phyloP scores from a whole-genome alignment of 2,797 vertebrate genomes.

The Myotis myotis region DNA sequence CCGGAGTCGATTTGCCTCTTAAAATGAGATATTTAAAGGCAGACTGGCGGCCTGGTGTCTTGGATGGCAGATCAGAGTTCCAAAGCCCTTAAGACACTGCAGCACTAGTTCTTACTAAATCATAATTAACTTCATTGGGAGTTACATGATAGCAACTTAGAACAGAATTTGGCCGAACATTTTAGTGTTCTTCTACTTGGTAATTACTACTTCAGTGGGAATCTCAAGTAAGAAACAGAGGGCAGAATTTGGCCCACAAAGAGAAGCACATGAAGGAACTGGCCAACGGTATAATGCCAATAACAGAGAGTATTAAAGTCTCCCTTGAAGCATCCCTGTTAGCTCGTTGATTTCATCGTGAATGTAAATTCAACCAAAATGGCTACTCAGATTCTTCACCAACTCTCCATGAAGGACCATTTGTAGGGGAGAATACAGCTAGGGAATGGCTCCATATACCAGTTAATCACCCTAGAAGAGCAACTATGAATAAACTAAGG shows the following conservation, averaged over 20 bases:
- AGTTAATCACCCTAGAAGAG: neutral
- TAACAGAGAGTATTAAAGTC: slow-evolving; percentile 60
- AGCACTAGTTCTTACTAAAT: slow-evolving; percentile 67
- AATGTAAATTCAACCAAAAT: slow-evolving; percentile 61
- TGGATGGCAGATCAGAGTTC: slow-evolving; percentile 70
- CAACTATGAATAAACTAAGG: slow-evolving; percentile 31
- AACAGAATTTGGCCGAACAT: slow-evolving; percentile 68
- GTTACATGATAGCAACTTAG: slow-evolving; percentile 74
- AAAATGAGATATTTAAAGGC: slow-evolving; percentile 67
- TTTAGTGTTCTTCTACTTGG: slow-evolving; percentile 69
- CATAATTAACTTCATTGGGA: slow-evolving; percentile 77
- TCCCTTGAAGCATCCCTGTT: slow-evolving; percentile 38
- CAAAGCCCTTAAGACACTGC: slow-evolving; percentile 60
- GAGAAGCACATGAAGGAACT: slow-evolving; percentile 55
- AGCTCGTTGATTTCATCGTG: slow-evolving; percentile 29
- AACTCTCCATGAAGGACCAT: neutral
- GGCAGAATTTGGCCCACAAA: slow-evolving; percentile 52
- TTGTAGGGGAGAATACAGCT: neutral
- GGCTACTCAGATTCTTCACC: neutral
- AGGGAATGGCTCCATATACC: neutral
- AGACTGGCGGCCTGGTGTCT: slow-evolving; percentile 55
- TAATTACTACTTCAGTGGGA: slow-evolving; percentile 72
- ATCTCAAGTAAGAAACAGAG: slow-evolving; percentile 70
- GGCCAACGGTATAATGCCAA: slow-evolving; percentile 50
- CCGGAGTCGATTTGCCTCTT: slow-evolving; percentile 46